Evolutionary conservation across 2,888 invertebrate genomes (phyloP), one percentile per base, ranked within the genome.

Genomic region (Griposia aprilina): DNA sequence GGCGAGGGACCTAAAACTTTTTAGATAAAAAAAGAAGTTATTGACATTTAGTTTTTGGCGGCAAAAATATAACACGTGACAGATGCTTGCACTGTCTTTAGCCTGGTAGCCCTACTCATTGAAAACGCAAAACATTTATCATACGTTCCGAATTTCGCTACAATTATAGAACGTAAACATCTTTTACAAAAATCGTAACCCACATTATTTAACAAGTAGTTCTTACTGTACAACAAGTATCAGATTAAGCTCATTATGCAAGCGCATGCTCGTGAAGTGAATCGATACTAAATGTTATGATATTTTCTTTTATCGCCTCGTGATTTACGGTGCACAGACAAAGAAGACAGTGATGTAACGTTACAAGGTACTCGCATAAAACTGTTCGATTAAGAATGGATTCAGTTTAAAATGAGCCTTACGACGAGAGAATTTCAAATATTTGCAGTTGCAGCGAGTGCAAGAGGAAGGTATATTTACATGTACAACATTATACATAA

Each of bases 271-370:
- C 69, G 50, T 79, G 59, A 85, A 68, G 48, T 65, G 26, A 70
- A 80, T 71, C 63, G 75, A 74, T 80, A 80, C 59, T 57, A 74
- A 85, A 82, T 57, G 63, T 59, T 57, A 67, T 68, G 69, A 50
- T 26, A 48, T 36, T 83, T 77, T 69, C 63, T 81, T 84, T 82
- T 76, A 85, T 74, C 41, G 85, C 63, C 30, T 75, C 17, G 13
- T 70, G 63, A 75, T 68, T 84, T 72, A 82, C 59, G 30, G 74
- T 60, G 52, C 41, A 50, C 15, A 30, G 8, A 59, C 48, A 45
- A 66, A 48, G 15, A 74, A 71, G 50, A 30, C 15, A 71, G 59
- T 67, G 36, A 84, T 71, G 78, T 85, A 78, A 74, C 45, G 13
- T 62, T 66, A 30, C 6, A 60, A 67, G 13, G 55, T 55, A n/a